Evolutionary conservation across 2,113 vertebrate genomes (phyloP).

Genomic region (Gallinago jamesoni): DNA sequence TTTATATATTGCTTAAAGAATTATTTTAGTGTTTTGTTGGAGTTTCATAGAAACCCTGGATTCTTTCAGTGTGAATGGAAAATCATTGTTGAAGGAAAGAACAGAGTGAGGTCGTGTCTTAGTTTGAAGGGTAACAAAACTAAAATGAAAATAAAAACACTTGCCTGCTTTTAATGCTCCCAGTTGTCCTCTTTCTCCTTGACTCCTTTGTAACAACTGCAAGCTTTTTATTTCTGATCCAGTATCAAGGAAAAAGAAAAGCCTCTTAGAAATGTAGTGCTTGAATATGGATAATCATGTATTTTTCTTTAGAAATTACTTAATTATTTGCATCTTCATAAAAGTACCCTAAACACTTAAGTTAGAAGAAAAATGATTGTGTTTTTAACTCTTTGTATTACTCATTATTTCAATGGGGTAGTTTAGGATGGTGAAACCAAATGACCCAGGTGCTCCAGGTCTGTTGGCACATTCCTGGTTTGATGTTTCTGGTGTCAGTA

Average conservation of each 20-base stretch:
- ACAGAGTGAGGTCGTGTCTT: background rate
- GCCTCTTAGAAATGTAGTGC: background rate
- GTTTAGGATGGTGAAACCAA: background rate
- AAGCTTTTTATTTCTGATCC: constrained; percentile 9
- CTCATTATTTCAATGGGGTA: background rate
- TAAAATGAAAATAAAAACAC: constrained; percentile 36
- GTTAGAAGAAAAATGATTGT: background rate
- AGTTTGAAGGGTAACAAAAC: constrained; percentile 13
- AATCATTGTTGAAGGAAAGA: constrained; percentile 15
- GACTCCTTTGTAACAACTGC: background rate
- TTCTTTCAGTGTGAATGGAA: background rate
- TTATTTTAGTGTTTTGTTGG: constrained; percentile 1
- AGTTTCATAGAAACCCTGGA: background rate
- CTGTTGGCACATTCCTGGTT: background rate
- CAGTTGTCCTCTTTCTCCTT: constrained; percentile 36
- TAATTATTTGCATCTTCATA: background rate
- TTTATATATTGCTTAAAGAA: background rate
- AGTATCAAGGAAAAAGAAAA: background rate
- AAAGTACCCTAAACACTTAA: background rate
- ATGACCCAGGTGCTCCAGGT: background rate
- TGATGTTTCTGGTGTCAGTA: background rate
- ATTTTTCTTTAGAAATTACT: background rate
- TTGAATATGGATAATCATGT: background rate
- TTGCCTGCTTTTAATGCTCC: constrained; percentile 20
- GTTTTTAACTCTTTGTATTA: background rate